These are phyloP conservation scores for Zaprionus tsacasi DNA, from an alignment of 1,140 invertebrate species.

Conservation along the genomic window DNA sequence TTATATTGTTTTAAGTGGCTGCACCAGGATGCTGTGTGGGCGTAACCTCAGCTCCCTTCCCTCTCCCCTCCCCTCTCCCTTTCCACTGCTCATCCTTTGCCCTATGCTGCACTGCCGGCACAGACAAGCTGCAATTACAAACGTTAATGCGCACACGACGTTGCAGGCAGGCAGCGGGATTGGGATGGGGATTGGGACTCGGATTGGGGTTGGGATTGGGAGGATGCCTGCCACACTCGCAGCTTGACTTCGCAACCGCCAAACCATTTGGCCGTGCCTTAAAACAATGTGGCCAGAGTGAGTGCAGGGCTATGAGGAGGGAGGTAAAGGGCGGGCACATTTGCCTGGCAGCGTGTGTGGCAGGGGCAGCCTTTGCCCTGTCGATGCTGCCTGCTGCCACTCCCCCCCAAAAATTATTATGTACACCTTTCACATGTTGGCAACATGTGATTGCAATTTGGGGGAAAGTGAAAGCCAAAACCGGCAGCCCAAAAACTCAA, in stretches of 20 bases:
- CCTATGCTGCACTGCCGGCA: background rate
- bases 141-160: conserved; percentile 68
- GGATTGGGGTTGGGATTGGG: background rate
- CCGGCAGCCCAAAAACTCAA: background rate
- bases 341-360: background rate
- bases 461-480: conserved; percentile 63
- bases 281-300: conserved; percentile 40
- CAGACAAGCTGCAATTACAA: conserved; percentile 79
- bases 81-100: too few relatives aligned
- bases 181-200: background rate
- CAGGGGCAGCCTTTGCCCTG: background rate
- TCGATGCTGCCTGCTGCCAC: background rate
- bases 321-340: background rate
- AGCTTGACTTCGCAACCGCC: conserved; percentile 78
- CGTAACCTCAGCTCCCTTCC: background rate
- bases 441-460: conserved; percentile 77
- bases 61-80: background rate
- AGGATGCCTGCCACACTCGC: background rate
- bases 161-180: background rate
- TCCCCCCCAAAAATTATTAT: conserved; percentile 65
- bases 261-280: conserved; percentile 63
- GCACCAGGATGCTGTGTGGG: conserved; percentile 13
- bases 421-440: conserved; percentile 79
- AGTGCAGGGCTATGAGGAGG: background rate
- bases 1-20: conserved; percentile 82